These are phyloP conservation scores for Holcopasites calliopsidis DNA, from an alignment of 1,140 invertebrate species.

Conservation along the genomic window DNA sequence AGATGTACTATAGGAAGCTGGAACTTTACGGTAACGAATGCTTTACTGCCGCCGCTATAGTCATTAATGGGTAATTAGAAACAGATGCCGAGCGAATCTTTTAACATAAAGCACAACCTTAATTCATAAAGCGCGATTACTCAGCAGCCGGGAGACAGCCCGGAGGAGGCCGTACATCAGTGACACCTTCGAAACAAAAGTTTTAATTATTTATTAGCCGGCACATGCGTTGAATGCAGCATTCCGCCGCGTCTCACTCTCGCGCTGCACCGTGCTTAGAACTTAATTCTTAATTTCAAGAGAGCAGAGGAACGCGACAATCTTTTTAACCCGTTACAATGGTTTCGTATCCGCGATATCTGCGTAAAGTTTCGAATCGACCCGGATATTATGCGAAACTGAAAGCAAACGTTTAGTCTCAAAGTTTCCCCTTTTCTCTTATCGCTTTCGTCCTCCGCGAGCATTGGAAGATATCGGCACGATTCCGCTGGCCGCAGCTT, in stretches of 20 bases:
- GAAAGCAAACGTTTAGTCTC: not conserved
- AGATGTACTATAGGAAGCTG: slow-evolving; percentile 51
- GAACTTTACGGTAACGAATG: slow-evolving; percentile 77
- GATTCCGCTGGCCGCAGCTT: not conserved
- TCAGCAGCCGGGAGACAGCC: slow-evolving; percentile 71
- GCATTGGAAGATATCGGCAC: not conserved
- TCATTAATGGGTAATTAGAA: slow-evolving; percentile 81
- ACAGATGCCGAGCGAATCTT: slow-evolving; percentile 80
- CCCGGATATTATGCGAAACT: no score
- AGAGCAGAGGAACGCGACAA: not conserved
- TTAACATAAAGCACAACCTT: slow-evolving; percentile 80
- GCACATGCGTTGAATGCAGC: slow-evolving; percentile 74
- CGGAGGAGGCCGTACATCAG: slow-evolving; percentile 75
- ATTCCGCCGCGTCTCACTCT: slow-evolving; percentile 53
- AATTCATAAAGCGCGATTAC: slow-evolving; percentile 80
- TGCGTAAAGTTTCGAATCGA: no score
- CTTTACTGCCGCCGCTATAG: slow-evolving; percentile 73
- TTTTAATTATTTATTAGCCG: slow-evolving; percentile 80
- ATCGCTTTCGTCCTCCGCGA: no score
- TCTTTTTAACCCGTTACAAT: not conserved
- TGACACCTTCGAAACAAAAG: slow-evolving; percentile 79
- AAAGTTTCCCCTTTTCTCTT: not conserved
- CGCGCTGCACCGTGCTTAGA: slow-evolving; percentile 39
- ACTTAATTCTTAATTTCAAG: not conserved
- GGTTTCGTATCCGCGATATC: no score